Conservation (phyloP, 2,888 invertebrate genomes). For the Melipona beecheii region DNA sequence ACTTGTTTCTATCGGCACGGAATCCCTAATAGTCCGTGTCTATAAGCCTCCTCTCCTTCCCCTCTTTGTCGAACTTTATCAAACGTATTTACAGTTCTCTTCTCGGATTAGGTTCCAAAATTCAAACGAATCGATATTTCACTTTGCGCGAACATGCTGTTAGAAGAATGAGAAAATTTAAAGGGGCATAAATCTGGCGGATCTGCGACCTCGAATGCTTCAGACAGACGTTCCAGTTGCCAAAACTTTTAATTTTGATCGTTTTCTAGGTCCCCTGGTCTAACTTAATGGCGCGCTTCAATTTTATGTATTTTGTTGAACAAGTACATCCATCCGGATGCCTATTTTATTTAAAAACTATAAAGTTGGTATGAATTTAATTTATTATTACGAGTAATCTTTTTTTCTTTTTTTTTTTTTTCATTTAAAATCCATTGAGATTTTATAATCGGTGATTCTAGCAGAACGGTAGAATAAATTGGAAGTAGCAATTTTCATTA, state of each 20-base stretch:
- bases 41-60: conserved; percentile 35
- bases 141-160: background rate
- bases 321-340: background rate
- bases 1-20: conserved; percentile 51
- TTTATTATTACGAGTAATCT: too few relatives aligned
- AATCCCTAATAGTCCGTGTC: conserved; percentile 70
- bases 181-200: background rate
- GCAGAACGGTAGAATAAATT: too few relatives aligned
- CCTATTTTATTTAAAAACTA: background rate
- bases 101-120: too few relatives aligned
- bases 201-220: background rate
- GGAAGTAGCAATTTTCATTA: too few relatives aligned
- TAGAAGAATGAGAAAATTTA: background rate
- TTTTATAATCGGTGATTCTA: too few relatives aligned
- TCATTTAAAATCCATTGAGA: too few relatives aligned
- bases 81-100: conserved; percentile 10
- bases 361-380: too few relatives aligned
- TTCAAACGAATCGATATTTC: background rate
- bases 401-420: too few relatives aligned
- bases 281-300: background rate
- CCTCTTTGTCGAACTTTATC: background rate
- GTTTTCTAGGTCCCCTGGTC: background rate
- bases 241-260: background rate
- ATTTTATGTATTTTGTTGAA: background rate
- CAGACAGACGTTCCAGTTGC: background rate